A percentile compares a stretch with the other conserved stretches of the same genome.
phyloP scores from a whole-genome alignment of 1,140 invertebrate genomes.

The Eueides isabella region DNA sequence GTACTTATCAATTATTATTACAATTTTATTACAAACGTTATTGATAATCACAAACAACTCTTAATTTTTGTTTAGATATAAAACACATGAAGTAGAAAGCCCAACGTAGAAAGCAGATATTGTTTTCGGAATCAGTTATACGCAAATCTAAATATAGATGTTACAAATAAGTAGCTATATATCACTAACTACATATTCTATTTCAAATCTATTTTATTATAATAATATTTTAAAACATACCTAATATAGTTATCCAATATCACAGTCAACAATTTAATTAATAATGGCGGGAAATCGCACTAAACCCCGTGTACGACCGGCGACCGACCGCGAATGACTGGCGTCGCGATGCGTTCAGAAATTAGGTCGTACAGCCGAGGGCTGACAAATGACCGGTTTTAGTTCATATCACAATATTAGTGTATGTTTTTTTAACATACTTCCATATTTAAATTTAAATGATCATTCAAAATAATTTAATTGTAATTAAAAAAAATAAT shows the following conservation, averaged over 20 bases:
- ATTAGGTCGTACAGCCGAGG: slow-evolving; percentile 30
- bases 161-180: neutral
- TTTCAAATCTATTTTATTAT: neutral
- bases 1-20: neutral
- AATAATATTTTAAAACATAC: neutral
- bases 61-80: too few species aligned
- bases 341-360: slow-evolving; percentile 40
- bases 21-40: neutral
- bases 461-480: too few species aligned
- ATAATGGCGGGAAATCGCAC: slow-evolving; percentile 40
- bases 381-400: slow-evolving; percentile 13
- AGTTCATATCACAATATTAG: neutral
- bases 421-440: too few species aligned
- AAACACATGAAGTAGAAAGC: too few species aligned
- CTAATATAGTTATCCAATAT: neutral
- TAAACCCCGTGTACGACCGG: slow-evolving; percentile 37
- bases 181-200: neutral
- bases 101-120: neutral
- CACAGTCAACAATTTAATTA: slow-evolving; percentile 21
- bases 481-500: too few species aligned
- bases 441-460: too few species aligned
- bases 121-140: neutral
- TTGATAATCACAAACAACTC: neutral
- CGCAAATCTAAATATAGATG: neutral
- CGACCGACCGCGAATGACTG: slow-evolving; percentile 50